Evolutionary conservation across 2,797 vertebrate species (phyloP), one percentile per base, ranked within the genome.

Genomic region (Allobates femoralis): DNA sequence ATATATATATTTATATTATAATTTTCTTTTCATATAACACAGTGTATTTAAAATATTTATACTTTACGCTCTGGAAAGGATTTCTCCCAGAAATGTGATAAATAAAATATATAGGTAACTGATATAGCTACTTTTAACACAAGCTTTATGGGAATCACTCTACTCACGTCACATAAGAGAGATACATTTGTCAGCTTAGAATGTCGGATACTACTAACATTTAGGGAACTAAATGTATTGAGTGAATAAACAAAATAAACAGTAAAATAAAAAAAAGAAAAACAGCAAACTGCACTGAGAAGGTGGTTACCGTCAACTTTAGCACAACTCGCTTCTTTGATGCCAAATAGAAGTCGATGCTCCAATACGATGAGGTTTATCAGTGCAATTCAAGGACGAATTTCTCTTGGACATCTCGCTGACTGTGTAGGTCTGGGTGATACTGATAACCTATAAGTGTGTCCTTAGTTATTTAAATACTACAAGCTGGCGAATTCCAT

Each of bases 361-460:
- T 46, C 69, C 56, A 60, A 37, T 79, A 60, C 46, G 30, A 79
- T 79, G 55, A 23, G n/a, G 34, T 58, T 55, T 58, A 56, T 58
- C 67, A 56, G 55, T 56, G 73, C 67, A 46, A 41, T 83, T 73
- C 53, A 58, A 71, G 50, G 75, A 32, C 75, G 71, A 21, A 69
- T 41, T 37, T 77, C 5, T 55, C 46, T 8, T 53, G 58, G 28
- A 51, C 56, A 79, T 10, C 50, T 69, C 50, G 84, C 76, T 58
- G 76, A 66, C 71, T 58, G 53, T 74, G 60, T 69, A 53, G 81
- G 32, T 41, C 53, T 82, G 86, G 86, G 74, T 79, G 41, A 37
- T 18, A 46, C 76, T 87, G 86, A 87, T 87, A 87, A 87, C 86
- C 86, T 84, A 53, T 78, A 84, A 87, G 86, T 87, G 81, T 73